Conservation (phyloP, 2,113 vertebrate genomes). For the Tragulus kanchil region DNA sequence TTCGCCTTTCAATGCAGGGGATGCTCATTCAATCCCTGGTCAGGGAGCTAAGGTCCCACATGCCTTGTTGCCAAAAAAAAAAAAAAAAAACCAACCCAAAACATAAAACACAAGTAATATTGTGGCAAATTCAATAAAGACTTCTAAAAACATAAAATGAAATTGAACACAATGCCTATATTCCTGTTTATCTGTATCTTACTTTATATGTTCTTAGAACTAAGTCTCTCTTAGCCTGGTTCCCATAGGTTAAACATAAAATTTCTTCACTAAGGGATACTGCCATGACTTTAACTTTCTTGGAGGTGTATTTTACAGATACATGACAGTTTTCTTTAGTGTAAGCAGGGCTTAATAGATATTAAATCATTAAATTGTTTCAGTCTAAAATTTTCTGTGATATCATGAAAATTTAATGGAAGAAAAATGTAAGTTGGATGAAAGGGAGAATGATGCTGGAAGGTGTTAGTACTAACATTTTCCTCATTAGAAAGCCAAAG, state of each 20-base stretch:
- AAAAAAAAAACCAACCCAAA: no score
- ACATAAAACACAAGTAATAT: no score
- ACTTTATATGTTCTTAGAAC: neutral
- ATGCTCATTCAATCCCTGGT: no score
- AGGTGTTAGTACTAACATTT: slow-evolving; percentile 37
- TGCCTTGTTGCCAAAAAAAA: no score
- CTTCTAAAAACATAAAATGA: neutral
- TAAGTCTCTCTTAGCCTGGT: neutral
- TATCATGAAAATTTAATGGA: slow-evolving; percentile 45
- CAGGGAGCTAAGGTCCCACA: no score
- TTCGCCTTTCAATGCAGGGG: no score
- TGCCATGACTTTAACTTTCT: neutral
- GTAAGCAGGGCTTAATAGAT: neutral
- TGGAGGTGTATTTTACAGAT: neutral
- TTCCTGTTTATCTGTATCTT: neutral
- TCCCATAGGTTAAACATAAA: neutral
- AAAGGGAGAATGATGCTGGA: slow-evolving; percentile 53
- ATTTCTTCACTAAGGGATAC: neutral
- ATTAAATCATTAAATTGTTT: slow-evolving; percentile 27
- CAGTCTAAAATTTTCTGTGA: neutral
- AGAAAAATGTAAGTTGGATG: slow-evolving; percentile 13
- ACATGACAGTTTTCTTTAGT: slow-evolving; percentile 15
- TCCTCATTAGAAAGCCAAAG: slow-evolving; percentile 6
- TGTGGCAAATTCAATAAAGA: no score
- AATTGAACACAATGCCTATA: neutral